Percentiles rank a stretch among this genome's conserved stretches.
Evolutionary conservation across 2,113 vertebrate species (phyloP).

Genomic region (Gymnobelideus leadbeateri): DNA sequence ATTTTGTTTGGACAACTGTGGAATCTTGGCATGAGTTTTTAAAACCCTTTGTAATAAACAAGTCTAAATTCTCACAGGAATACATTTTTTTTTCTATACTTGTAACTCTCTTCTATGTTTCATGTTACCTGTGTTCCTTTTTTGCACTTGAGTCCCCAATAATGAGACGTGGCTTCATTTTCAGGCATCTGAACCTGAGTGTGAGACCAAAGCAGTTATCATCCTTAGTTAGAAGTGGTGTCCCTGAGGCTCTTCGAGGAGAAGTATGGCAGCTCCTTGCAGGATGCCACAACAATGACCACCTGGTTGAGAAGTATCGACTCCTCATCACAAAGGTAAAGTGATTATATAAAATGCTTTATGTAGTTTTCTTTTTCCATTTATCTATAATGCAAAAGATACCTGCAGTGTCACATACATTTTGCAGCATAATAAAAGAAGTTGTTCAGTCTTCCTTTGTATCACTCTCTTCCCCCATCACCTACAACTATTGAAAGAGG

Average conservation of each 20-base stretch:
- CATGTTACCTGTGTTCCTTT: slow-evolving; percentile 10
- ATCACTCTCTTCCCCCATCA: not conserved
- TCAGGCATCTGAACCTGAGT: slow-evolving; percentile 96
- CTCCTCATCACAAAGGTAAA: slow-evolving; percentile 99
- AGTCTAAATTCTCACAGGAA: not conserved
- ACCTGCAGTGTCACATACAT: slow-evolving; percentile 18
- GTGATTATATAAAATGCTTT: not conserved
- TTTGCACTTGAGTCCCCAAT: slow-evolving; percentile 1
- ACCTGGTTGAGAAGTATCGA: slow-evolving; percentile 97
- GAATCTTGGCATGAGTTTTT: not conserved
- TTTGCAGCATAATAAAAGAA: slow-evolving; percentile 34
- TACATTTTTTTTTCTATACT: not conserved
- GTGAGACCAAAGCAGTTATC: slow-evolving; percentile 94
- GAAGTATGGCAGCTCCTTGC: slow-evolving; percentile 99
- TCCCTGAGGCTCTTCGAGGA: slow-evolving; percentile 96
- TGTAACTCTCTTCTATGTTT: not conserved
- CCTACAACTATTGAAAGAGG: not conserved
- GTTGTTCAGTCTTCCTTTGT: slow-evolving; percentile 21
- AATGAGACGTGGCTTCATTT: slow-evolving; percentile 59
- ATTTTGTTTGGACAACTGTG: not conserved
- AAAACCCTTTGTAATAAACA: not conserved
- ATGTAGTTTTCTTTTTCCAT: slow-evolving; percentile 32
- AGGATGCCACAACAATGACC: slow-evolving; percentile 98
- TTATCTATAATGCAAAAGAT: not conserved
- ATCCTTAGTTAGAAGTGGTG: slow-evolving; percentile 93